Base-by-base conservation (phyloP, 2,888 invertebrate species). In the Cyclophora albipunctata region DNA sequence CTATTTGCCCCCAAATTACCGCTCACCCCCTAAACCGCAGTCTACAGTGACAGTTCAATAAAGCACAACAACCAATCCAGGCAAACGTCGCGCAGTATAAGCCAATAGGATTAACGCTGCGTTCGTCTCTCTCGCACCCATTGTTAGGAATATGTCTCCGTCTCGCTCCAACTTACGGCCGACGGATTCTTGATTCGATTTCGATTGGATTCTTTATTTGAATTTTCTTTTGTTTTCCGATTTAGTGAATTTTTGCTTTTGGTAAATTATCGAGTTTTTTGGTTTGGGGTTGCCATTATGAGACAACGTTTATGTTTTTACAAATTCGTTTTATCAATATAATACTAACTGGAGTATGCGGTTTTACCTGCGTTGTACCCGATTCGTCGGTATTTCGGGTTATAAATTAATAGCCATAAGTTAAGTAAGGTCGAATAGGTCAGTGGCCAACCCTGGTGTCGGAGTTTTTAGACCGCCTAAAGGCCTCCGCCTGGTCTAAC, bases 21-120 rank as follows among this genome's bases (percentile, higher is more conserved):
- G 78, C 73, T 83, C 75, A 70, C 82, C 84, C 81, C 86, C 84
- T 79, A 77, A 84, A 84, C 84, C 81, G 75, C 83, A 77, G 80
- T 82, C 82, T 81, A 83, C 86, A 83, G 84, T 87, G 88, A 87
- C 87, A 87, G 86, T 87, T 86, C 86, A 88, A 86, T 87, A 87
- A 82, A 83, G 83, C 85, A 85, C 76, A 64, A 73, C 83, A 83
- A 87, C 88, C 88, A 88, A 88, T 88, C 85, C 77, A 71, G 78
- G 86, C 87, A 88, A 88, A 88, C 84, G 84, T 88, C 88, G 88
- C 76, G 79, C 67, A 72, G 81, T 87, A 84, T 88, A 88, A 87
- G 86, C 88, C 88, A 88, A 87, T 87, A 85, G 88, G 88, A 88
- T 88, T 88, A 88, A 81, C 87, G 82, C 73, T 81, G 69, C 67